Conservation (phyloP, 2,113 vertebrate species). For the Erythrocebus patas region DNA sequence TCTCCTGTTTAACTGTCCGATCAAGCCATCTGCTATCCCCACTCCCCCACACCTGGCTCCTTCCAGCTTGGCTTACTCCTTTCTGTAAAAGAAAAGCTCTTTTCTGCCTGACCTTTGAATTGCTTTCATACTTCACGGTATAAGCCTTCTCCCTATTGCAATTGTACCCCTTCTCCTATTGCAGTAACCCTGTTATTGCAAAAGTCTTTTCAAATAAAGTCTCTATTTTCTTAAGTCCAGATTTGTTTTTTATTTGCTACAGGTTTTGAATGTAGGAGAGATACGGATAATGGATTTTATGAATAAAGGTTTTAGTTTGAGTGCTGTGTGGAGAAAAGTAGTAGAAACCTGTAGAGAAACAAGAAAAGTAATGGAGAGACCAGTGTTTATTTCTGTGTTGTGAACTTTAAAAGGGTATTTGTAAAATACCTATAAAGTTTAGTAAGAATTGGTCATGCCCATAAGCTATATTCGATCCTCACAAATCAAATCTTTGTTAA, state of each 20-base stretch:
- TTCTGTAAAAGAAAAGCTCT: neutral
- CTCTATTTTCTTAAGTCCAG: neutral
- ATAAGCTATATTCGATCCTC: neutral
- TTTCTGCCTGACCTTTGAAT: neutral
- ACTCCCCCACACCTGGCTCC: accelerated
- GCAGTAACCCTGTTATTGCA: neutral
- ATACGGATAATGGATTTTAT: neutral
- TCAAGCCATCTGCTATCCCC: neutral
- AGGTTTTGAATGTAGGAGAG: neutral
- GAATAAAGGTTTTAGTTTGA: neutral
- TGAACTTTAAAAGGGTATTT: neutral
- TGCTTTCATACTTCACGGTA: neutral
- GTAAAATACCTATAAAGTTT: neutral
- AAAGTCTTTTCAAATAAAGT: neutral
- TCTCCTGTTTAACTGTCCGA: neutral
- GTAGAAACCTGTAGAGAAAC: neutral
- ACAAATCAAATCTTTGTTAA: neutral
- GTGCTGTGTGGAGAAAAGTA: neutral
- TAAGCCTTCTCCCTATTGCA: neutral
- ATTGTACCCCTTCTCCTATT: neutral
- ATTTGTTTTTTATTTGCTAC: neutral
- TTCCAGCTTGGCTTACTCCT: neutral
- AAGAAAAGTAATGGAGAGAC: neutral
- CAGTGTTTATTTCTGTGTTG: neutral
- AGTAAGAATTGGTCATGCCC: neutral